These are phyloP conservation scores for Australoheros facetus DNA, from an alignment of 2,797 vertebrate genomes.

Conservation along the genomic window DNA sequence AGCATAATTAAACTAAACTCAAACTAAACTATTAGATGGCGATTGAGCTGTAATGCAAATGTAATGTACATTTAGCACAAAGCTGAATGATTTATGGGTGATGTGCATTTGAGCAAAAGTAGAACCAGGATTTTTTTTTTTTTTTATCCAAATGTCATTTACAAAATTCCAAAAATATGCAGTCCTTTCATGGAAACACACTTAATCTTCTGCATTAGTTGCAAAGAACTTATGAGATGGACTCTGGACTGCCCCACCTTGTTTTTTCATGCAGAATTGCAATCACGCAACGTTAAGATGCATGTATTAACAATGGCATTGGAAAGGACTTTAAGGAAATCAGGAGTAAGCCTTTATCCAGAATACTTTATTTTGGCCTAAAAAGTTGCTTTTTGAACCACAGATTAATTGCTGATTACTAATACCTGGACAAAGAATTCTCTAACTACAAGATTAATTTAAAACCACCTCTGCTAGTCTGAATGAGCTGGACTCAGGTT, in stretches of 20 bases:
- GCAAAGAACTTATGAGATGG: too few species aligned
- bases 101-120: background rate
- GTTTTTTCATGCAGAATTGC: background rate
- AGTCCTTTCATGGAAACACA: too few species aligned
- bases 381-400: background rate
- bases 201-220: too few species aligned
- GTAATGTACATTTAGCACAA: background rate
- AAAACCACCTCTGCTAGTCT: background rate
- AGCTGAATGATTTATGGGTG: background rate
- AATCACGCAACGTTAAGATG: background rate
- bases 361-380: background rate
- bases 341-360: too few species aligned
- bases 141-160: too few species aligned
- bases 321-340: too few species aligned
- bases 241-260: too few species aligned
- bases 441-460: background rate
- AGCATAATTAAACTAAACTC: background rate
- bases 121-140: background rate
- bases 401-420: background rate
- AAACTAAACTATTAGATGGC: background rate
- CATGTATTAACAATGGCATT: too few species aligned
- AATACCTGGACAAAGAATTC: background rate
- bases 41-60: background rate
- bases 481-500: background rate
- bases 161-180: background rate